Conservation (phyloP, 2,113 vertebrate species). For the Pseudorhombus dupliciocellatus region DNA sequence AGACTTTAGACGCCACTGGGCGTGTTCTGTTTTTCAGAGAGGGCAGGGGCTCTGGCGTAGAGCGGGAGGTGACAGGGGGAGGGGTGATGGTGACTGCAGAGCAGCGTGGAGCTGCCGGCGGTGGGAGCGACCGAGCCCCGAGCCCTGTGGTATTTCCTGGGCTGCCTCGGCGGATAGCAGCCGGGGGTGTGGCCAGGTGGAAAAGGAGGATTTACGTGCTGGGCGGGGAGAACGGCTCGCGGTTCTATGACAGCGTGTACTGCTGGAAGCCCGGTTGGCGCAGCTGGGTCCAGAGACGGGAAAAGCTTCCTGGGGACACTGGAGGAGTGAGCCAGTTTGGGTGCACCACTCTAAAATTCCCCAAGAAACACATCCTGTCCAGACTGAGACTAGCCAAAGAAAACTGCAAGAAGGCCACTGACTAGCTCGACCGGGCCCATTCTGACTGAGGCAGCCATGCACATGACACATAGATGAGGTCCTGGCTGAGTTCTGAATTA, state of each 20-base stretch:
- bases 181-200: conserved; percentile 84
- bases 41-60: conserved; percentile 75
- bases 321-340: conserved; percentile 85
- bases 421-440: conserved; percentile 36
- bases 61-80: conserved; percentile 74
- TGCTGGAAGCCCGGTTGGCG: conserved; percentile 87
- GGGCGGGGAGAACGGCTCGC: conserved; percentile 83
- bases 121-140: conserved; percentile 79
- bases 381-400: conserved; percentile 80
- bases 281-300: conserved; percentile 85
- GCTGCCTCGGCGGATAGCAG: conserved; percentile 81
- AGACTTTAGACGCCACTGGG: conserved; percentile 83
- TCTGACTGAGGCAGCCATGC: not conserved
- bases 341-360: conserved; percentile 85
- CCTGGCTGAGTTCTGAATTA: conserved; percentile 4
- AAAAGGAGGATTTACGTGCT: conserved; percentile 85
- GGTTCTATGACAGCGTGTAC: conserved; percentile 84
- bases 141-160: conserved; percentile 83
- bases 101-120: conserved; percentile 60
- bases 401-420: conserved; percentile 66
- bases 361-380: conserved; percentile 84
- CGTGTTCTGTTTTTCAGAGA: conserved; percentile 84
- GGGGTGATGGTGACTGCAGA: conserved; percentile 58
- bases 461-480: conserved; percentile 12
- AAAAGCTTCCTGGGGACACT: conserved; percentile 82